Evolutionary conservation across 2,797 vertebrate species (phyloP).

Genomic region (Neosilurus mollespiculum): DNA sequence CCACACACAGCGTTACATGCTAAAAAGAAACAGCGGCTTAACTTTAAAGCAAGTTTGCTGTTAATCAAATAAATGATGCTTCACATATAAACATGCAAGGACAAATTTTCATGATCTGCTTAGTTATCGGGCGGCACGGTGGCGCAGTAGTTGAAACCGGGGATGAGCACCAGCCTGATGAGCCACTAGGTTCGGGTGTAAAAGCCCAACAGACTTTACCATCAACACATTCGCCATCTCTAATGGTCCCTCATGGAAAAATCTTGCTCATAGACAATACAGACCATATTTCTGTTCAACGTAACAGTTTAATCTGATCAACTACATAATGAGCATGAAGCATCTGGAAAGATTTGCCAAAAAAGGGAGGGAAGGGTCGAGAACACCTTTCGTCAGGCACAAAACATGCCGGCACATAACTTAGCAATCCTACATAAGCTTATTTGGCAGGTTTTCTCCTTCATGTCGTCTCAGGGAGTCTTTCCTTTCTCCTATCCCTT

Average conservation of each 20-base stretch:
- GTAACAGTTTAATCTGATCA: slow-evolving; percentile 19
- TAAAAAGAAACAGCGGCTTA: background rate
- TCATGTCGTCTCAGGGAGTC: slow-evolving; percentile 14
- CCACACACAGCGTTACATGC: background rate
- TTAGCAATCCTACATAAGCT: slow-evolving; percentile 24
- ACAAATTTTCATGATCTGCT: background rate
- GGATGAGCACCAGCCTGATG: too few species aligned
- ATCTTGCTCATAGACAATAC: background rate
- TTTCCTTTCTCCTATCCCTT: slow-evolving; percentile 7
- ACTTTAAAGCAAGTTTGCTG: background rate
- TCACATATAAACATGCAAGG: background rate
- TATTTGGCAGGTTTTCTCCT: slow-evolving; percentile 21
- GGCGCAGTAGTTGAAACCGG: too few species aligned
- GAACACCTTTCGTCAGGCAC: slow-evolving; percentile 19
- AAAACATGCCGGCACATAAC: slow-evolving; percentile 31
- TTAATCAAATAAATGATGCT: background rate
- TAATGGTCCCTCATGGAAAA: background rate
- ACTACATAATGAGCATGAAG: slow-evolving; percentile 28
- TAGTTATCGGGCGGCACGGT: background rate
- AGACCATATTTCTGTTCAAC: background rate
- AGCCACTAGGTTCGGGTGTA: too few species aligned
- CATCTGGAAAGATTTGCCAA: slow-evolving; percentile 28
- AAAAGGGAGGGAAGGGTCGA: slow-evolving; percentile 8
- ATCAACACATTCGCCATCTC: background rate
- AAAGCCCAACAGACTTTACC: too few species aligned